Base-by-base conservation (phyloP, 2,797 vertebrate species). In the Psittacula echo region DNA sequence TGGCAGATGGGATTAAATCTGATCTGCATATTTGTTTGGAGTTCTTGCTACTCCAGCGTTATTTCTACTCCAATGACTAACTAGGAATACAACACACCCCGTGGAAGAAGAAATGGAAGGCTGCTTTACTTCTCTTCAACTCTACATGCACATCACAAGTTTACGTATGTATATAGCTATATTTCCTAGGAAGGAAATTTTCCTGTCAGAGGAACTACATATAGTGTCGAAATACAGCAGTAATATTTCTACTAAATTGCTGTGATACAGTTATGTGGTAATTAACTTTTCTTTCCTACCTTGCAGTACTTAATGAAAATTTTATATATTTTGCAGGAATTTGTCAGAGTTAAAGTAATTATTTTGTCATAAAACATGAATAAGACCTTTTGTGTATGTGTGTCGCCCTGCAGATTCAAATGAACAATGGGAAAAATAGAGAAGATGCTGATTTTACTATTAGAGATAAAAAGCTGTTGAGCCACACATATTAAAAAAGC, bases 161-260 rank as follows among this genome's bases (percentile, higher is more conserved):
- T 39, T 37, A 15, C 39, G 9, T n/a, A 13, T 3, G 6, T 68
- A 48, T 29, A 58, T 42, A 90, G 37, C 15, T 79, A 32, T 68
- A 58, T 68, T 81, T 93, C 32, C 18, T 41, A 17, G 30, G 71
- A 70, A 91, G 44, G 23, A 87, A 89, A 89, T 83, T 74, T 87
- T 93, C 41, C 48, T 79, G 27, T 60, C 73, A 85, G 51, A 41
- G 30, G 70, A 91, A 27, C 47, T 64, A 41, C 26, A 24, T 45
- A 29, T 16, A 50, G 29, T 70, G 56, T 79, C 0, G 34, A 82
- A 95, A 68, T 90, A 45, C 32, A 82, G 67, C 77, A 74, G 71
- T 74, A 82, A 71, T 87, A 34, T 64, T 90, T 66, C 84, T 83
- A 87, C 94, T 90, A 67, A 87, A 93, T 85, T 89, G 65, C 84